Evolutionary conservation across 1,140 invertebrate genomes (phyloP).

Genomic region (Drosophila aff.): DNA sequence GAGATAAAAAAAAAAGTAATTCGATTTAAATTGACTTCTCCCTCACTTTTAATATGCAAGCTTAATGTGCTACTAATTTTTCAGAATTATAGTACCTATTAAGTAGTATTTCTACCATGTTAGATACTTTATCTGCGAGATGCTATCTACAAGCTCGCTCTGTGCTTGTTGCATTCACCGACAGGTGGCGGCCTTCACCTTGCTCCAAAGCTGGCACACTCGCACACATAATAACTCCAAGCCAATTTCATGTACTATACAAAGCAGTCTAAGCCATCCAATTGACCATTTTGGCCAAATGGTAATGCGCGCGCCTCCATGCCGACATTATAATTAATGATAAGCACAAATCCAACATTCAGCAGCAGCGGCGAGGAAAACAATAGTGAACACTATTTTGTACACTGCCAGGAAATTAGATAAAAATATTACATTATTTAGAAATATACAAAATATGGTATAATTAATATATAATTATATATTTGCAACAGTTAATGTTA

Average conservation of each 20-base stretch:
- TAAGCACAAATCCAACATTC: slow-evolving; percentile 44
- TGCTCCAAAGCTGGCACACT: background rate
- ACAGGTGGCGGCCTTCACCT: slow-evolving; percentile 25
- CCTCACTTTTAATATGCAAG: background rate
- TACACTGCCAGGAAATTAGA: slow-evolving; percentile 5
- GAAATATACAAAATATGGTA: background rate
- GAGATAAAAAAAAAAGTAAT: background rate
- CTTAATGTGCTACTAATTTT: background rate
- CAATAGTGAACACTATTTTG: slow-evolving; percentile 59
- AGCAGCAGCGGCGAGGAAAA: slow-evolving; percentile 31
- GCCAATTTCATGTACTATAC: slow-evolving; percentile 18
- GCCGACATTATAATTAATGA: slow-evolving; percentile 80
- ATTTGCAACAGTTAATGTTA: too few relatives aligned
- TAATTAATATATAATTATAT: too few relatives aligned
- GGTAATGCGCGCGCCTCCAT: slow-evolving; percentile 69
- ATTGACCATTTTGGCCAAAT: slow-evolving; percentile 69
- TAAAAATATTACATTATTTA: background rate
- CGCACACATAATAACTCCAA: slow-evolving; percentile 3
- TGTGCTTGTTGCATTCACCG: slow-evolving; percentile 12
- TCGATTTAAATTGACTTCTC: background rate
- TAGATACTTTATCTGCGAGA: slow-evolving; percentile 1
- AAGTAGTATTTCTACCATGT: background rate
- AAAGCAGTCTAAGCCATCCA: slow-evolving; percentile 47
- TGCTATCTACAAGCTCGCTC: slow-evolving; percentile 13
- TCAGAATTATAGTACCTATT: background rate